A percentile compares a stretch with the other conserved stretches of the same genome.
Conservation (phyloP, 2,888 invertebrate genomes). For the Phyllotreta cruciferae region DNA sequence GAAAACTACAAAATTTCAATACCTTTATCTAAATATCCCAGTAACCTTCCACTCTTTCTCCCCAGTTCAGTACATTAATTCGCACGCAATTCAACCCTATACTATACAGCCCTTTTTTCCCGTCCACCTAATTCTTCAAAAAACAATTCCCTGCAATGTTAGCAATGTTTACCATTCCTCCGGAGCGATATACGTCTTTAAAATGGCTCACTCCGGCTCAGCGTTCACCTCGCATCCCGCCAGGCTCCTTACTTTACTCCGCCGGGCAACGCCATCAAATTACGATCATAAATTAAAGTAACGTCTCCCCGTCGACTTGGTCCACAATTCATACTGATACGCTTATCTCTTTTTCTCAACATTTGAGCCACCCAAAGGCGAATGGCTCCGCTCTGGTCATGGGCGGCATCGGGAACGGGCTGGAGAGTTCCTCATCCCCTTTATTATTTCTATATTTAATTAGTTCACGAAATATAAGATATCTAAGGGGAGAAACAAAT, state of each 20-base stretch:
- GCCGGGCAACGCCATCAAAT: slow-evolving; percentile 58
- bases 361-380: slow-evolving; percentile 31
- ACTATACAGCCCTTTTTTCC: too few relatives aligned
- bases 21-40: neutral
- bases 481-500: too few relatives aligned
- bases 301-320: slow-evolving; percentile 58
- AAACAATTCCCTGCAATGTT: slow-evolving; percentile 49
- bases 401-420: slow-evolving; percentile 4
- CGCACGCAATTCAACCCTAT: too few relatives aligned
- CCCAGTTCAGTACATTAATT: neutral
- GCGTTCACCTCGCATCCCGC: slow-evolving; percentile 51
- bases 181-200: slow-evolving; percentile 54
- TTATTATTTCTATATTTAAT: neutral
- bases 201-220: slow-evolving; percentile 55
- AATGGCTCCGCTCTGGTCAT: slow-evolving; percentile 44
- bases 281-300: slow-evolving; percentile 59
- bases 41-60: neutral
- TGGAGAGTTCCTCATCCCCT: neutral
- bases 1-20: too few relatives aligned
- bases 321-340: slow-evolving; percentile 57
- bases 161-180: slow-evolving; percentile 57
- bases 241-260: slow-evolving; percentile 55
- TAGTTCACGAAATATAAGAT: too few relatives aligned
- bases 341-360: slow-evolving; percentile 54
- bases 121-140: neutral